Percentiles rank a stretch among this genome's conserved stretches.
These are phyloP conservation scores for Tromatobia lineatoria DNA, from an alignment of 2,888 invertebrate genomes.

Conservation along the genomic window DNA sequence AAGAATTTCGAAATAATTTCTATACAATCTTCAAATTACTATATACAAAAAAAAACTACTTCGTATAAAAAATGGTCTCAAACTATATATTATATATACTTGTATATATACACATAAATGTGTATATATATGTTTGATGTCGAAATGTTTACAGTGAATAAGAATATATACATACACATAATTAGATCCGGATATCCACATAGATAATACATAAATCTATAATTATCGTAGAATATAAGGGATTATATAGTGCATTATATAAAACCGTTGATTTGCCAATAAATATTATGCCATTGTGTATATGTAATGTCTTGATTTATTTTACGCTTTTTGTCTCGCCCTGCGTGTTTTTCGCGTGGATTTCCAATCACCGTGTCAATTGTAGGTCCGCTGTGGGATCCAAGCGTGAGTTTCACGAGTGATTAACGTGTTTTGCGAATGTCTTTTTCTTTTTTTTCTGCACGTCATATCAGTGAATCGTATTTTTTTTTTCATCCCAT, in stretches of 20 bases:
- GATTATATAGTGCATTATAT: slow-evolving; percentile 82
- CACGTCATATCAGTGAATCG: slow-evolving; percentile 64
- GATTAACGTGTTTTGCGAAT: slow-evolving; percentile 47
- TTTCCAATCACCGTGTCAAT: slow-evolving; percentile 21
- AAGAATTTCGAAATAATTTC: not conserved
- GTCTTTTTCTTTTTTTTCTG: slow-evolving; percentile 52
- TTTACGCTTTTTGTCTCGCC: slow-evolving; percentile 79
- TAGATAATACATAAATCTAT: slow-evolving; percentile 66
- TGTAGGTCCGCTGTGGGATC: slow-evolving; percentile 35
- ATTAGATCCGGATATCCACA: slow-evolving; percentile 57
- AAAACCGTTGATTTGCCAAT: slow-evolving; percentile 83
- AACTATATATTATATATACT: slow-evolving; percentile 38
- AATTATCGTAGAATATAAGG: slow-evolving; percentile 78
- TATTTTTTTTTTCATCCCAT: slow-evolving; percentile 43
- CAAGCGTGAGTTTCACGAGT: slow-evolving; percentile 25
- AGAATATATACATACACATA: slow-evolving; percentile 55
- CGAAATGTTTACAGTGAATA: slow-evolving; percentile 47
- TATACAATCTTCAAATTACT: not conserved
- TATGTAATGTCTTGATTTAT: slow-evolving; percentile 84
- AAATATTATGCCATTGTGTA: slow-evolving; percentile 84
- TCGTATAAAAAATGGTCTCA: not conserved
- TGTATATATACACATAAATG: slow-evolving; percentile 62
- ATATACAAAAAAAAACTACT: not conserved
- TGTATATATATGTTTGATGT: slow-evolving; percentile 62
- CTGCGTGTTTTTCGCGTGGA: slow-evolving; percentile 71